Evolutionary conservation across 2,113 vertebrate genomes (phyloP).

Genomic region (Strix aluco): DNA sequence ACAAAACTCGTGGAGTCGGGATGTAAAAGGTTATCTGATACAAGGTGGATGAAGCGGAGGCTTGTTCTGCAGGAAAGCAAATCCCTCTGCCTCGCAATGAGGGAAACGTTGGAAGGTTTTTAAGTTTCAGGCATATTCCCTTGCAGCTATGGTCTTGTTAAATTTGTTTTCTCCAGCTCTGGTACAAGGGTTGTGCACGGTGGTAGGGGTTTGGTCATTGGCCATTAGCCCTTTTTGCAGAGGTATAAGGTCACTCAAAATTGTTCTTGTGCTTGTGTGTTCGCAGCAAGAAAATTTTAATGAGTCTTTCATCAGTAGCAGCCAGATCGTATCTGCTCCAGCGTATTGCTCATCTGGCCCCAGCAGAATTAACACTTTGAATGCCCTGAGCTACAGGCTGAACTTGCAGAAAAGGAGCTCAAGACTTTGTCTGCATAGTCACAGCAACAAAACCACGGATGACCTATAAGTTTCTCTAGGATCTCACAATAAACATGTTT

Average conservation of each 20-base stretch:
- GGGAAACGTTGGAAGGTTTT: neutral
- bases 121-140: neutral
- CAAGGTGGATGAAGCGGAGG: constrained; percentile 4
- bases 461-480: neutral
- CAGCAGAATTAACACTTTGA: constrained; percentile 1
- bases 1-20: constrained; percentile 35
- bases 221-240: neutral
- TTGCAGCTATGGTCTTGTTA: neutral
- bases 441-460: neutral
- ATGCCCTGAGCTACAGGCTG: neutral
- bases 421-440: neutral
- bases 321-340: constrained; percentile 8
- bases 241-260: constrained; percentile 20
- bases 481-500: neutral
- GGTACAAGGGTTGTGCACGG: neutral
- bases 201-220: neutral
- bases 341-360: constrained; percentile 31
- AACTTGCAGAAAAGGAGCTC: neutral
- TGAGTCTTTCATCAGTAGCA: constrained; percentile 22
- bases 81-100: neutral
- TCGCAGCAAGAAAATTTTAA: constrained; percentile 43
- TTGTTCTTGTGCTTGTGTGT: neutral
- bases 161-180: constrained; percentile 28
- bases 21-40: constrained; percentile 68
- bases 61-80: constrained; percentile 38